A percentile compares a stretch with the other conserved stretches of the same genome.
Conservation (phyloP, 37 sponge, comb jelly and placozoan species). For the Tethya wilhelma region DNA sequence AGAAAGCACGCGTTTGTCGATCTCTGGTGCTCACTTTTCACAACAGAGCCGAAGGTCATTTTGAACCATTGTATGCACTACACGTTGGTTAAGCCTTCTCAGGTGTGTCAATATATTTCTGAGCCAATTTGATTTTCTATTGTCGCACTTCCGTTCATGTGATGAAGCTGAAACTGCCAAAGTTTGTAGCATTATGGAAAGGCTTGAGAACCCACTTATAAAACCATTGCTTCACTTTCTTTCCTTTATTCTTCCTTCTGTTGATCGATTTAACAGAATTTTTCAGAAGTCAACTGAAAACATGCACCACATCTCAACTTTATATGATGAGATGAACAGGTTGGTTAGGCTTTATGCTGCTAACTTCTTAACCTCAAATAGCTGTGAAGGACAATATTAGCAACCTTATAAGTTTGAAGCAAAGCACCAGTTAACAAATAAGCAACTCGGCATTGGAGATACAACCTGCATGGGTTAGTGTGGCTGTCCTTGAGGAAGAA, state of each 20-base stretch:
- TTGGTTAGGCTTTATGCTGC: conserved; percentile 42
- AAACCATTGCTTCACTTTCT: conserved; percentile 21
- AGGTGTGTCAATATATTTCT: conserved; percentile 20
- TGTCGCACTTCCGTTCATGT: conserved; percentile 2
- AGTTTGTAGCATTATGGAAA: conserved; percentile 7
- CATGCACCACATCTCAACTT: conserved; percentile 14
- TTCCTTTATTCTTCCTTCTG: conserved; percentile 43
- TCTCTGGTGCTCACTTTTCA: conserved; percentile 31
- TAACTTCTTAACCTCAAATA: conserved; percentile 7
- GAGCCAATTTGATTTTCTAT: conserved; percentile 9
- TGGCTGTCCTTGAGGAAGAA: conserved; percentile 23
- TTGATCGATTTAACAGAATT: conserved; percentile 38
- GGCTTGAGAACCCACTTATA: conserved; percentile 17
- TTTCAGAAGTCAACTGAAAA: conserved; percentile 44
- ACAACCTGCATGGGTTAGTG: conserved; percentile 21
- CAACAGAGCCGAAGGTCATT: conserved; percentile 25
- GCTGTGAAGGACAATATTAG: too few relatives aligned
- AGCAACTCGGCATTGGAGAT: conserved; percentile 39
- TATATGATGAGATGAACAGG: conserved; percentile 35
- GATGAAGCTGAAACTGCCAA: background rate
- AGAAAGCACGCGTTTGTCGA: conserved; percentile 46
- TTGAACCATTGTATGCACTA: conserved; percentile 50
- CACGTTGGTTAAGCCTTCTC: conserved; percentile 43
- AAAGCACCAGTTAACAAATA: conserved; percentile 11
- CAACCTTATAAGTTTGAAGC: background rate